phyloP scores from a whole-genome alignment of 2,797 vertebrate species.

The Somateria mollissima region DNA sequence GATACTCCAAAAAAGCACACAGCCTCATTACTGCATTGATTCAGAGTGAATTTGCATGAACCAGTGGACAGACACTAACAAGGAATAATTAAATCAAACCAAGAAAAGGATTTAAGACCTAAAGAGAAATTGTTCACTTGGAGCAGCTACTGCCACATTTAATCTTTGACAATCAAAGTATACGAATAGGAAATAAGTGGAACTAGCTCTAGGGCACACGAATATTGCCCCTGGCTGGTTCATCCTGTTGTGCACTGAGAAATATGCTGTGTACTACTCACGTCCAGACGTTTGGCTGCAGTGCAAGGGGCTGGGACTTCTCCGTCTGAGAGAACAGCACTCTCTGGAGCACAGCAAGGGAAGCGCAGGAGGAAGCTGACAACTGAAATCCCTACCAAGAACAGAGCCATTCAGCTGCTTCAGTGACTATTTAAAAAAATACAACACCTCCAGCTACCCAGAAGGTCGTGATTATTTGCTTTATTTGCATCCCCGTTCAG shows the following conservation, averaged over 20 bases:
- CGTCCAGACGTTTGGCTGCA: not conserved
- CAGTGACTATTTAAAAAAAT: not conserved
- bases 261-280: not conserved
- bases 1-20: not conserved
- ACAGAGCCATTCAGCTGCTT: not conserved
- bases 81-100: slow-evolving; percentile 34
- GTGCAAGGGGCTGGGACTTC: not conserved
- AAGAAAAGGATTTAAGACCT: not conserved
- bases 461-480: not conserved
- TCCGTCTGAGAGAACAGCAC: slow-evolving; percentile 40
- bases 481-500: not conserved
- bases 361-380: not conserved
- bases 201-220: slow-evolving; percentile 12
- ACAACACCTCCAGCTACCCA: not conserved
- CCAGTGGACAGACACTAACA: not conserved
- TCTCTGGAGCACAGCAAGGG: slow-evolving; percentile 69
- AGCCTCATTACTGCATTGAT: rapidly evolving
- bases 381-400: not conserved
- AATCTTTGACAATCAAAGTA: slow-evolving; percentile 1
- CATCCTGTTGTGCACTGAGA: slow-evolving; percentile 32
- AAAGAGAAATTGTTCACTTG: slow-evolving; percentile 15
- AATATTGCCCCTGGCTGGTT: slow-evolving; percentile 40
- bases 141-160: not conserved
- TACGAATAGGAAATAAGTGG: slow-evolving; percentile 40
- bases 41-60: not conserved